A percentile compares a stretch with the other conserved stretches of the same genome.
phyloP scores from a whole-genome alignment of 2,113 vertebrate genomes.

The Scalopus aquaticus region DNA sequence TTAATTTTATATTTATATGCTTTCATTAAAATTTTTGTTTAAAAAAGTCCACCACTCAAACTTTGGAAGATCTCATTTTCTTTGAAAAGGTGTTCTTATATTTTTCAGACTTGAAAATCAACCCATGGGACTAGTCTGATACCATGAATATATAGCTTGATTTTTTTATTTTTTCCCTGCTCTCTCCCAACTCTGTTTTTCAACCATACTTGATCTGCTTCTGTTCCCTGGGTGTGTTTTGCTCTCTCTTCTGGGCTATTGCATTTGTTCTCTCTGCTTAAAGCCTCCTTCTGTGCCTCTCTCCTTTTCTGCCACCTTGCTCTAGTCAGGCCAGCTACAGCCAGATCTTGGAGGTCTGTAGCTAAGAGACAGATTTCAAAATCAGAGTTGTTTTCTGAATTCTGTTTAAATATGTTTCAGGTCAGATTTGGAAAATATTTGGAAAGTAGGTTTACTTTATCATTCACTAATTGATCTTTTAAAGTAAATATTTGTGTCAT shows the following conservation, averaged over 20 bases:
- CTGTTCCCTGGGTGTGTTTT: background rate
- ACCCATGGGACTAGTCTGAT: background rate
- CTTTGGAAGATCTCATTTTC: background rate
- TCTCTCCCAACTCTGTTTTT: background rate
- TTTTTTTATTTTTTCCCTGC: background rate
- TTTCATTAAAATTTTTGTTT: background rate
- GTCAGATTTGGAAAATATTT: background rate
- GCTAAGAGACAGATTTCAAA: slow-evolving; percentile 8
- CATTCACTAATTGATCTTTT: background rate
- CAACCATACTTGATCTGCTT: background rate
- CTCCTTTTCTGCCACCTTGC: background rate
- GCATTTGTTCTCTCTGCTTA: background rate
- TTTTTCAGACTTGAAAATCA: slow-evolving; percentile 18
- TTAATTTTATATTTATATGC: slow-evolving; percentile 6
- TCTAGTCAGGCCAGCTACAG: background rate
- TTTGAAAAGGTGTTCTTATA: background rate
- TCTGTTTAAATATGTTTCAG: background rate
- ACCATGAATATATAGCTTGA: background rate
- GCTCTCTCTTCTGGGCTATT: background rate
- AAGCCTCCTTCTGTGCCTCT: too few relatives aligned
- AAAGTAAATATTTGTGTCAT: slow-evolving; percentile 5
- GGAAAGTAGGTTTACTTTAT: background rate
- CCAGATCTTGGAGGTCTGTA: background rate
- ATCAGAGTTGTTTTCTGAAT: background rate
- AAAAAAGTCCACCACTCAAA: background rate